Percentiles rank a stretch among this genome's conserved stretches.
phyloP scores from a whole-genome alignment of 2,888 invertebrate species.

The Drosophila buzzatii region DNA sequence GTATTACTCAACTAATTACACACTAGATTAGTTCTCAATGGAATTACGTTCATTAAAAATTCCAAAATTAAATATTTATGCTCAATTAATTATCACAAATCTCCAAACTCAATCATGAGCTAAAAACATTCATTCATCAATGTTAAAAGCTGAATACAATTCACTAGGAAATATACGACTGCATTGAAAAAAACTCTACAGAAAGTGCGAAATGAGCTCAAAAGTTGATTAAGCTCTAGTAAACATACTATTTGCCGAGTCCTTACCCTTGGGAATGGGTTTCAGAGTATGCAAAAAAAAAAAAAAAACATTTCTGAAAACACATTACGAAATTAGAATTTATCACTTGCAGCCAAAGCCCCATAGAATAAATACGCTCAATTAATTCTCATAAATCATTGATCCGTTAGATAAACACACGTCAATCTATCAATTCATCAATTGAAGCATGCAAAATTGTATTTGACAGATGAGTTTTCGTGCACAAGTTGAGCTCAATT shows the following conservation, averaged over 20 bases:
- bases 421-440: constrained; percentile 36
- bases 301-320: not conserved
- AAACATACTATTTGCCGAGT: not conserved
- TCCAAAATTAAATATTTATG: not conserved
- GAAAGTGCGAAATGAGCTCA: no score
- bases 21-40: not conserved
- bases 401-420: constrained; percentile 22
- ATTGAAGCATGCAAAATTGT: constrained; percentile 9
- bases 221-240: not conserved
- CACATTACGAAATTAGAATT: constrained; percentile 13
- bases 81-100: constrained; percentile 1
- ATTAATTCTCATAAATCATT: constrained; percentile 16
- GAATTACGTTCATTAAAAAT: no score
- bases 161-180: not conserved
- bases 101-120: not conserved
- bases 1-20: not conserved
- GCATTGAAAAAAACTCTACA: not conserved
- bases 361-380: constrained; percentile 12
- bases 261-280: not conserved
- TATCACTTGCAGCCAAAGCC: constrained; percentile 2
- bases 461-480: constrained; percentile 25
- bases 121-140: not conserved
- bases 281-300: not conserved
- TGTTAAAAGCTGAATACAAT: not conserved
- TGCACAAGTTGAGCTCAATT: constrained; percentile 13